phyloP scores from a whole-genome alignment of 2,113 vertebrate species.

The Serinus canaria region DNA sequence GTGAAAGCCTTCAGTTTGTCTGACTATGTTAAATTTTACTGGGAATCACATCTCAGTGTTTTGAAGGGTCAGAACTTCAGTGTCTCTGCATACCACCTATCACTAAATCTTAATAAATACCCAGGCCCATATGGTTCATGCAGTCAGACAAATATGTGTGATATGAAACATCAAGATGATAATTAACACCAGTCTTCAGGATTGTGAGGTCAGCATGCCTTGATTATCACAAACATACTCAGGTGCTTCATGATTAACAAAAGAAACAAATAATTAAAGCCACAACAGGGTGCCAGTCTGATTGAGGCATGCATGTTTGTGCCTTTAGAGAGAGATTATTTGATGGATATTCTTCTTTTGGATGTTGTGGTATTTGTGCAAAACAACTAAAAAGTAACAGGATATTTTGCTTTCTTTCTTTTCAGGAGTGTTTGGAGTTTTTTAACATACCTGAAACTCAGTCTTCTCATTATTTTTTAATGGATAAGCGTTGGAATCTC shows the following conservation, averaged over 20 bases:
- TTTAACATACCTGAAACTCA: slow-evolving; percentile 98
- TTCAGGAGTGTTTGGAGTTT: slow-evolving; percentile 95
- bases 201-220: background rate
- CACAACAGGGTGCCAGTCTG: background rate
- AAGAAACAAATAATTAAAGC: background rate
- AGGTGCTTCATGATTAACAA: background rate
- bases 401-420: background rate
- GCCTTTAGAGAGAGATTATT: background rate
- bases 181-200: background rate
- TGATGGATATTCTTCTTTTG: background rate
- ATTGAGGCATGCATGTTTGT: background rate
- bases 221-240: background rate
- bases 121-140: background rate
- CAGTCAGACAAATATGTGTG: background rate
- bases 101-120: background rate
- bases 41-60: background rate
- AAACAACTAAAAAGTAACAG: background rate
- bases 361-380: background rate
- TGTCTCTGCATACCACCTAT: background rate
- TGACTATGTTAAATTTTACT: background rate
- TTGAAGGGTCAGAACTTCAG: background rate
- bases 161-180: background rate
- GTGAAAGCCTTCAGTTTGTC: background rate
- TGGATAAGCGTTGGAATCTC: slow-evolving; percentile 99
- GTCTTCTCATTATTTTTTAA: slow-evolving; percentile 94